Percentiles rank a stretch among this genome's conserved stretches.
phyloP scores from a whole-genome alignment of 1,140 invertebrate genomes.

The Diabrotica virgifera region DNA sequence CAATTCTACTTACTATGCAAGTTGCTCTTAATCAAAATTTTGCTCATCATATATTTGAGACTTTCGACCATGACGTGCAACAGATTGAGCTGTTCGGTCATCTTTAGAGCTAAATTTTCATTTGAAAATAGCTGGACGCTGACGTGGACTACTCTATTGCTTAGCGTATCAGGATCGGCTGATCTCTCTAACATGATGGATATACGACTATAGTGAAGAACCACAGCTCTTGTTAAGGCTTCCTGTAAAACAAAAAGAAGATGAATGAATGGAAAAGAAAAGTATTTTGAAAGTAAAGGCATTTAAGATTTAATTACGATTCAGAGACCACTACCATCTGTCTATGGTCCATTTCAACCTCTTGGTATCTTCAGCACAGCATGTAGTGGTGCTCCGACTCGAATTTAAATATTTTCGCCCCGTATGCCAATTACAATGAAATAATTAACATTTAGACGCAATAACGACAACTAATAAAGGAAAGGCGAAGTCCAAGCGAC shows the following conservation, averaged over 20 bases:
- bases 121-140: conserved; percentile 95
- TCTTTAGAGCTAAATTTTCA: conserved; percentile 82
- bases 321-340: no score
- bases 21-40: conserved; percentile 82
- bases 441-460: no score
- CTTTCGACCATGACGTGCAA: conserved; percentile 93
- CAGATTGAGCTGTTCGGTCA: conserved; percentile 86
- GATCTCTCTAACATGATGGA: conserved; percentile 86
- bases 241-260: conserved; percentile 57
- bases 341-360: no score
- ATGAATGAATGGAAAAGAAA: no score
- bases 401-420: no score
- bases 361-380: no score
- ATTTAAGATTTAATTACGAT: no score
- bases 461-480: no score
- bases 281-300: no score
- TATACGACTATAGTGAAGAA: conserved; percentile 92
- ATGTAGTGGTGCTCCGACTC: no score
- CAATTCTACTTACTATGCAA: conserved; percentile 67
- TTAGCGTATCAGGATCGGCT: conserved; percentile 83
- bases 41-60: conserved; percentile 90
- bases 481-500: no score
- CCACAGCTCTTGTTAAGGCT: conserved; percentile 88
- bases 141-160: conserved; percentile 94
- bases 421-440: no score